phyloP scores from a whole-genome alignment of 2,113 vertebrate species.

The Sprattus sprattus region DNA sequence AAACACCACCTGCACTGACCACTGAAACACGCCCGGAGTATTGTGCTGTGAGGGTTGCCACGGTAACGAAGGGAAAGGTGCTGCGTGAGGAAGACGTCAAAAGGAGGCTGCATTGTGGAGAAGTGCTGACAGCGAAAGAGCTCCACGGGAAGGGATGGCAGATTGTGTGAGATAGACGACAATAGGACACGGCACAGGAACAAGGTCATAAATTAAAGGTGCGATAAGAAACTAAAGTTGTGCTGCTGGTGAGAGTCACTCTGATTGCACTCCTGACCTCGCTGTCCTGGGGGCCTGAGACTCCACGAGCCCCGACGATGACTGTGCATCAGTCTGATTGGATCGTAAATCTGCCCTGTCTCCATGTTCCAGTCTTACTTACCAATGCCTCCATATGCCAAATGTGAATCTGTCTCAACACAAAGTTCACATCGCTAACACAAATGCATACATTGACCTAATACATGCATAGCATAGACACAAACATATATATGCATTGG shows the following conservation, averaged over 20 bases:
- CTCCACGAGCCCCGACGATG: background rate
- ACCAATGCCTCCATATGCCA: background rate
- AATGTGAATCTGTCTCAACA: background rate
- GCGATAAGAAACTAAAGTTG: background rate
- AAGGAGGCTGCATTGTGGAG: background rate
- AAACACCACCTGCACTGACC: constrained; percentile 16
- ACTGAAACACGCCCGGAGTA: background rate
- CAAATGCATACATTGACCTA: too few relatives aligned
- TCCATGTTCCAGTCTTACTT: background rate
- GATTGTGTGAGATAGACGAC: background rate
- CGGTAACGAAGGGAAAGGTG: background rate
- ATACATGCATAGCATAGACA: too few relatives aligned
- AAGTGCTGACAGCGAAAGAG: background rate
- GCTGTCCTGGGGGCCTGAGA: background rate
- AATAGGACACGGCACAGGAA: background rate
- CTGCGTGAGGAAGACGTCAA: background rate
- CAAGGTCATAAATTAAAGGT: background rate
- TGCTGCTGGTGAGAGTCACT: background rate
- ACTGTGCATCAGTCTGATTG: background rate
- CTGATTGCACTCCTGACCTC: background rate
- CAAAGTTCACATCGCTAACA: background rate
- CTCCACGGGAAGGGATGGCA: background rate
- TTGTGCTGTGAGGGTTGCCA: constrained; percentile 14
- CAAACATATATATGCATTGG: too few relatives aligned
- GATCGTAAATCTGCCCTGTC: background rate